Evolutionary conservation across 53 echinoderm and acorn worm species (phyloP), one percentile per base, ranked within the genome.

Genomic region (Mesocentrotus franciscanus): DNA sequence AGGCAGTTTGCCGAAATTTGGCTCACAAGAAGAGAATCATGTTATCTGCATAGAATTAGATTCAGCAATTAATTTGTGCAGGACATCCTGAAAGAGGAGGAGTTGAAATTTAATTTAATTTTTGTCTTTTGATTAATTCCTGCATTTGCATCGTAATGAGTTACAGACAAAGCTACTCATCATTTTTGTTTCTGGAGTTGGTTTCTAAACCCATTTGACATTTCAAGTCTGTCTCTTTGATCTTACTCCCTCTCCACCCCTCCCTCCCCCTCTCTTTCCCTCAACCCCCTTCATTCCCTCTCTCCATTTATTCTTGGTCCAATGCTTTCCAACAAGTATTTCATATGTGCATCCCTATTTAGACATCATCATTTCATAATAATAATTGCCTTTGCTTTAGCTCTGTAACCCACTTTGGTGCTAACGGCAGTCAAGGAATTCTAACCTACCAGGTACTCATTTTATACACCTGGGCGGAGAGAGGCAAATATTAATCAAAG

Each of bases 191-290:
- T n/a, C 81, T 26, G 29, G n/a, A 59, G 59, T 11, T 26, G 58
- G 87, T 87, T 87, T 87, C 87, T n/a, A n/a, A 87, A 57, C 9
- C 57, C 26, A 58, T 87, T 57, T 87, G 87, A 87, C 87, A 87
- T 58, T 87, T 87, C 57, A n/a, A 58, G 58, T 87, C 81, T 42
- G 81, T 81, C 20, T 78, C 0, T 32, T 18, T 36, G 0, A 9
- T 18, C 81, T n/a, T 58, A 29, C n/a, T n/a, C 15, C 12, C 27
- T n/a, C 2, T 42, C 22, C 15, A 18, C 30, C 49, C 10, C 84
- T 8, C 55, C 10, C 84, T 18, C 36, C 18, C 42, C 39, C 83
- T 39, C 22, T 42, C 1, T 83, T 18, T 5, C 39, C 30, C 75
- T 29, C n/a, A 75, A 75, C 27, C 75, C 27, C 22, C 32, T 75